Conservation (phyloP, 2,113 vertebrate species). For the Ophthalmolycus amberensis region DNA sequence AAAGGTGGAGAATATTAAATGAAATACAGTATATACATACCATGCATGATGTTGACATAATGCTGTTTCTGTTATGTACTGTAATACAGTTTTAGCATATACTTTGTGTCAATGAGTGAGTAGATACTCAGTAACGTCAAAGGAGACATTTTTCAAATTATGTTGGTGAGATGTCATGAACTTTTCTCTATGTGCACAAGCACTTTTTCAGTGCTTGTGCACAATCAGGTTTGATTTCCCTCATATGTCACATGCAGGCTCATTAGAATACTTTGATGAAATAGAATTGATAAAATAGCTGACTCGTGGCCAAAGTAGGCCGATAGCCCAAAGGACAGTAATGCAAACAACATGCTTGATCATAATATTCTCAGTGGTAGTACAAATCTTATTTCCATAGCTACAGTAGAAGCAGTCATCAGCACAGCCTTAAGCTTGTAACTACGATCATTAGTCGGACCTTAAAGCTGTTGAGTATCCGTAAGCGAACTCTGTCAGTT, state of each 20-base stretch:
- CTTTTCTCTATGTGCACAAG: neutral
- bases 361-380: neutral
- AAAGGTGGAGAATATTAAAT: neutral
- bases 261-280: neutral
- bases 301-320: neutral
- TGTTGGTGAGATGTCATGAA: neutral
- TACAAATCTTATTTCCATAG: conserved; percentile 26
- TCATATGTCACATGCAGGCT: neutral
- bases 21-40: neutral
- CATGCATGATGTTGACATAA: neutral
- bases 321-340: neutral
- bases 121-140: neutral
- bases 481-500: conserved; percentile 66
- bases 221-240: neutral
- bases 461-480: conserved; percentile 63
- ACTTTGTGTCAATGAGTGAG: neutral
- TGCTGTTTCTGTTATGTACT: neutral
- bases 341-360: neutral
- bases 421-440: conserved; percentile 30
- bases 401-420: conserved; percentile 23
- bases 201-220: no score
- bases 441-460: conserved; percentile 33
- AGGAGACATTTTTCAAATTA: neutral
- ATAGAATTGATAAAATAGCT: neutral
- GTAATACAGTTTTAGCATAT: neutral